phyloP scores from a whole-genome alignment of 2,888 invertebrate species.

The Epinotia bilunana region DNA sequence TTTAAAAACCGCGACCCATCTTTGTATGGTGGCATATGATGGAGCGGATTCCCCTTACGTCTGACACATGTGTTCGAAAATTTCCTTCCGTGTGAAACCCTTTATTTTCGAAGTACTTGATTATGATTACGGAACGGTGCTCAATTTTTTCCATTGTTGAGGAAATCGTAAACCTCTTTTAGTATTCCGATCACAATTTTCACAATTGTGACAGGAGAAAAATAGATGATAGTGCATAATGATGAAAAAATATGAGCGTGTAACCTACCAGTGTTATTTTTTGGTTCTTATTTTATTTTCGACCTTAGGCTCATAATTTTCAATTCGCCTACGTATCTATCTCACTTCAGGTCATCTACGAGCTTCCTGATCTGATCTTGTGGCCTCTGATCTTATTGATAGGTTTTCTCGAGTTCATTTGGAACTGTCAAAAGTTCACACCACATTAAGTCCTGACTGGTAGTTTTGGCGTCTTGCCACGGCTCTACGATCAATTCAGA shows the following conservation, averaged over 20 bases:
- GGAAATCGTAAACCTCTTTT: neutral
- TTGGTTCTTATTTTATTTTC: neutral
- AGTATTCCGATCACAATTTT: neutral
- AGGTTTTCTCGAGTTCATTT: conserved; percentile 69
- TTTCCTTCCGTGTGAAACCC: neutral
- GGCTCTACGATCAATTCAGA: conserved; percentile 53
- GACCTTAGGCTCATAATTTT: neutral
- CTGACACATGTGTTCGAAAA: neutral
- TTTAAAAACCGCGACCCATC: no score
- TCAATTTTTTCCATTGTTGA: neutral
- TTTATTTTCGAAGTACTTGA: neutral
- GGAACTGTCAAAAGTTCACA: conserved; percentile 74
- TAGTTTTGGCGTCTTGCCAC: conserved; percentile 72
- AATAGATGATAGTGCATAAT: neutral
- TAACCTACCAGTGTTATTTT: neutral
- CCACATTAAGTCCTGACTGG: conserved; percentile 67
- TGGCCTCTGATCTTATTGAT: conserved; percentile 51
- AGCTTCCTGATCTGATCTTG: conserved; percentile 12
- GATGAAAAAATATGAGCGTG: neutral
- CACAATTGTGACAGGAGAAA: neutral
- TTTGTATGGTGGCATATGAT: no score
- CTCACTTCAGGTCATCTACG: neutral
- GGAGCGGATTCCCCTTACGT: neutral
- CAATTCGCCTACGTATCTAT: neutral
- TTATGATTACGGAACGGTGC: neutral